Evolutionary conservation across 2,888 invertebrate genomes (phyloP).

Genomic region (Alloscopus bannaensis): DNA sequence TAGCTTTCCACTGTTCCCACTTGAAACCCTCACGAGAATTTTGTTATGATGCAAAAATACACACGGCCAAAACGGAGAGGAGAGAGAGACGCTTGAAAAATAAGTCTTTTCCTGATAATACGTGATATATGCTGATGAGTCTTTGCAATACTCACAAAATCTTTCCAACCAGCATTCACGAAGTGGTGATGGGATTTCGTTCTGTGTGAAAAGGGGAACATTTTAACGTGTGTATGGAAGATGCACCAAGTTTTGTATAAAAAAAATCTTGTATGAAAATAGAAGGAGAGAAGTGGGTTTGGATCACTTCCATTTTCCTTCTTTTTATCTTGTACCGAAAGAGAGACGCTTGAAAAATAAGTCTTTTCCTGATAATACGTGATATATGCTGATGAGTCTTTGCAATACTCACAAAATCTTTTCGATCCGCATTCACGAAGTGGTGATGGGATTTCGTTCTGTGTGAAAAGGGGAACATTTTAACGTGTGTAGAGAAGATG

Average conservation of each 20-base stretch:
- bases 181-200: slow-evolving; percentile 40
- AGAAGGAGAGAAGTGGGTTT: slow-evolving; percentile 45
- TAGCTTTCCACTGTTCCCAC: slow-evolving; percentile 4
- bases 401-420: slow-evolving; percentile 37
- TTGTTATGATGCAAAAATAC: slow-evolving; percentile 17
- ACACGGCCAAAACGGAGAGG: too few species aligned
- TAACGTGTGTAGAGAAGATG: slow-evolving; percentile 30
- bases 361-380: slow-evolving; percentile 36
- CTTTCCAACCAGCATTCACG: slow-evolving; percentile 29
- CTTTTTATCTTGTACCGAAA: slow-evolving; percentile 59
- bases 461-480: slow-evolving; percentile 21
- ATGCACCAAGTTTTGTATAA: too few species aligned
- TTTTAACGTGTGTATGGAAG: slow-evolving; percentile 32
- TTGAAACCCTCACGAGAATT: background rate
- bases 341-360: slow-evolving; percentile 45
- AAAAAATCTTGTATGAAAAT: slow-evolving; percentile 8
- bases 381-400: slow-evolving; percentile 58
- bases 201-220: slow-evolving; percentile 12
- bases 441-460: slow-evolving; percentile 31
- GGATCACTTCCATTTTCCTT: slow-evolving; percentile 61
- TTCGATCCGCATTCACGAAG: slow-evolving; percentile 38
- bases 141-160: slow-evolving; percentile 42
- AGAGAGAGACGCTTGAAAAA: background rate
- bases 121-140: slow-evolving; percentile 58
- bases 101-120: slow-evolving; percentile 36